Conservation (phyloP, 2,113 vertebrate species). For the Propithecus coquereli region DNA sequence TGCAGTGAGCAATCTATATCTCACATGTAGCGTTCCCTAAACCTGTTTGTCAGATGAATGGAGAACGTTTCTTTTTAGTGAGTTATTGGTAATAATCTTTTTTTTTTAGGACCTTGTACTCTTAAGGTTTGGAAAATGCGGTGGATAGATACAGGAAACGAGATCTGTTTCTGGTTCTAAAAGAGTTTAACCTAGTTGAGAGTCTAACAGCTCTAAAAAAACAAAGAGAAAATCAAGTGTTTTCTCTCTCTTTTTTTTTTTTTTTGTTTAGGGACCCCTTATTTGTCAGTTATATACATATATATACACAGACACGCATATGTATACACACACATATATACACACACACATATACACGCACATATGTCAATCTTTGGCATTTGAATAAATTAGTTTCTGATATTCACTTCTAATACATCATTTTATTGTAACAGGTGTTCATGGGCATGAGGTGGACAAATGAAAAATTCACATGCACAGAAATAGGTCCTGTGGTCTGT, state of each 20-base stretch:
- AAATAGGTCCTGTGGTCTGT: neutral
- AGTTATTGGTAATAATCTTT: neutral
- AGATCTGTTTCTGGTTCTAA: neutral
- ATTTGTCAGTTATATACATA: neutral
- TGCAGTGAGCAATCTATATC: neutral
- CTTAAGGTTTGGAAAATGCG: neutral
- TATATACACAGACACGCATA: neutral
- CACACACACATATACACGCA: neutral
- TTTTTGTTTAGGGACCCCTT: neutral
- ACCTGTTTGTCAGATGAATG: neutral
- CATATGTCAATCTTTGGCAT: neutral
- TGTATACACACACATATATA: fast-evolving
- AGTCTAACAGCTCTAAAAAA: neutral
- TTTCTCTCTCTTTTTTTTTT: neutral
- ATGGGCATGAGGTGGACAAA: neutral
- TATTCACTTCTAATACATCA: neutral
- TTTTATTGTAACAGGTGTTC: neutral
- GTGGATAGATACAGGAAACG: fast-evolving
- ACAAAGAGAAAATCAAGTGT: neutral
- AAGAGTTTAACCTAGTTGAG: neutral
- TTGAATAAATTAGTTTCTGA: neutral
- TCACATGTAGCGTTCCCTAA: neutral
- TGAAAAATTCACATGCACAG: neutral
- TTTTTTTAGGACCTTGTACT: neutral
- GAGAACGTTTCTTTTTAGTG: neutral